These are phyloP conservation scores for Nomada goodeniana DNA, from an alignment of 2,888 invertebrate species.

Conservation along the genomic window DNA sequence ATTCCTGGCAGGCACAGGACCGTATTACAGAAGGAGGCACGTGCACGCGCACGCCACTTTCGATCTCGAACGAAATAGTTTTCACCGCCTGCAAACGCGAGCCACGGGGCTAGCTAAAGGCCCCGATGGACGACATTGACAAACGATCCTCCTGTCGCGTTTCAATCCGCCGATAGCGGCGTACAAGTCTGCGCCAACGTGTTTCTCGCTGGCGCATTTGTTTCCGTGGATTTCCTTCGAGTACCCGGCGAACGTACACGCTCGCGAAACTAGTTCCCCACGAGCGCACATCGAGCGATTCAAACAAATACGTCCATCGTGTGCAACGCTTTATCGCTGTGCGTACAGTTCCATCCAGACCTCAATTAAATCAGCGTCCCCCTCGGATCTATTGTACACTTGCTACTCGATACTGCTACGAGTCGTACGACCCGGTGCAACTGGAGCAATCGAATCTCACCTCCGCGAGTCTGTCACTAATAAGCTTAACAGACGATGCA, in stretches of 20 bases:
- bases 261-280: constrained; percentile 25
- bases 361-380: constrained; percentile 19
- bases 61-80: constrained; percentile 25
- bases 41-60: background rate
- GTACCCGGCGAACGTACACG: constrained; percentile 19
- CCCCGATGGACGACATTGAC: constrained; percentile 69
- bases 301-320: constrained; percentile 4
- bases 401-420: no score
- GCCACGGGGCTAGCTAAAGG: constrained; percentile 50
- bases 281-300: constrained; percentile 18
- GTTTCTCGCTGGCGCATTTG: constrained; percentile 49
- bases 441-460: constrained; percentile 12
- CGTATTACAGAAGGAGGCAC: background rate
- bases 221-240: constrained; percentile 49
- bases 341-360: constrained; percentile 47
- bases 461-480: background rate
- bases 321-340: constrained; percentile 33
- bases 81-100: constrained; percentile 43
- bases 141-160: constrained; percentile 69
- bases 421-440: background rate
- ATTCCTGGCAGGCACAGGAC: background rate
- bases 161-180: constrained; percentile 60
- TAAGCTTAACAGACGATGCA: no score
- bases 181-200: constrained; percentile 58
- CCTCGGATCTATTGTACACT: no score